Evolutionary conservation across 2,113 vertebrate genomes (phyloP), one percentile per base, ranked within the genome.

Genomic region (Elgaria multicarinata): DNA sequence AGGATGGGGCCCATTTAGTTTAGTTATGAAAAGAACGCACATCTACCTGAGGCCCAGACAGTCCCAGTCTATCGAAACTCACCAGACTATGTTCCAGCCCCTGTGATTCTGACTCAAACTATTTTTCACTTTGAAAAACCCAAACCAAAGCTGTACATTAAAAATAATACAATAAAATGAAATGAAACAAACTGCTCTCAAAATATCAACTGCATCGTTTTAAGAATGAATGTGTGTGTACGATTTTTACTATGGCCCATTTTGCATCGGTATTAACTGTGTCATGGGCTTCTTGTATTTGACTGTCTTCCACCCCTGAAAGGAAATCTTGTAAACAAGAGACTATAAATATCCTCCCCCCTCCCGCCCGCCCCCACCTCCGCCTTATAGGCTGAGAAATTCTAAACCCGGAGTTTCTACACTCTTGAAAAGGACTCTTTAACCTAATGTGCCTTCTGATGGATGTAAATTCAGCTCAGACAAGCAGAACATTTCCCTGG

Each of bases 371-470:
- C n/a, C n/a, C 42, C n/a, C 2, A 0, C 0, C 24, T 1, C 0
- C 33, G 6, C 58, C 64, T 77, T 85, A n/a, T 20, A 62, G 42
- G 28, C 8, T 8, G 74, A 80, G 81, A 74, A 74, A 85, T 80
- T 58, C 82, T 88, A 80, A 62, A 88, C 13, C 26, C 33, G 6
- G 39, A 20, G n/a, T 71, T 67, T 76, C 55, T 16, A 6, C 44
- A 10, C 74, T 58, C 42, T 31, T 84, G 62, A 31, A 75, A 83
- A 42, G 16, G 83, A 77, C 88, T 87, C 76, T 85, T 93, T 90
- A 85, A 79, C 77, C 12, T 6, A 67, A 33, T 76, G 64, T 91
- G 44, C n/a, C 90, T 90, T 50, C 58, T 81, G 74, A 46, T 85
- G 88, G 75, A 81, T 26, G 58, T 85, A 62, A 39, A 66, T 28